phyloP scores from a whole-genome alignment of 2,888 invertebrate species.

The Abrostola tripartita region DNA sequence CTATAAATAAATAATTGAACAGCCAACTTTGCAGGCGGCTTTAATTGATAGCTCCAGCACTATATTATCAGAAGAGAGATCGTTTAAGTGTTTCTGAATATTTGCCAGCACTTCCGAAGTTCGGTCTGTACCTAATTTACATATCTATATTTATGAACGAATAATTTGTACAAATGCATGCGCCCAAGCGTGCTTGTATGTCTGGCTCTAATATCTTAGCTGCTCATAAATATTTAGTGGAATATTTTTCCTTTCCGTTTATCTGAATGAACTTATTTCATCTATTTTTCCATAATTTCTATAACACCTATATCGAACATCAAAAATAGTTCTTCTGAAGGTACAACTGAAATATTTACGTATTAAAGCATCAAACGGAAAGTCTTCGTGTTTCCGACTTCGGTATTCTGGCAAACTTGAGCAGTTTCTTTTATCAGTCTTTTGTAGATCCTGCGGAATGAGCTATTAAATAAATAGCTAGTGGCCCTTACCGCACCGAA shows the following conservation, averaged over 20 bases:
- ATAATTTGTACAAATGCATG: conserved; percentile 34
- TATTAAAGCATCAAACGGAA: conserved; percentile 56
- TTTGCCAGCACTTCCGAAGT: conserved; percentile 33
- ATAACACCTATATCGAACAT: background rate
- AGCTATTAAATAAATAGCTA: conserved; percentile 70
- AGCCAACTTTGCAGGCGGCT: conserved; percentile 57
- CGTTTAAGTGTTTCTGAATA: conserved; percentile 51
- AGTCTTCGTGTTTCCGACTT: conserved; percentile 51
- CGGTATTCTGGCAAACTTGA: conserved; percentile 60
- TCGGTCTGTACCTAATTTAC: conserved; percentile 41
- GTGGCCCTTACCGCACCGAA: conserved; percentile 56
- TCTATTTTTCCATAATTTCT: background rate
- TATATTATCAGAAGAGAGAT: conserved; percentile 51
- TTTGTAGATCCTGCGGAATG: conserved; percentile 63
- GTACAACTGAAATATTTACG: conserved; percentile 58
- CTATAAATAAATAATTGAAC: conserved; percentile 68
- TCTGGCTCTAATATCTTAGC: background rate
- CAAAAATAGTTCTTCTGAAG: conserved; percentile 5
- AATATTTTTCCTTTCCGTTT: too few species aligned
- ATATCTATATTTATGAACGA: conserved; percentile 46
- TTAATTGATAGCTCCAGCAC: conserved; percentile 54
- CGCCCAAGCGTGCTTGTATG: background rate
- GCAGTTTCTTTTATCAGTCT: conserved; percentile 64
- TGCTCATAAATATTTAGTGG: too few species aligned
- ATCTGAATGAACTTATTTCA: too few species aligned